Base-by-base conservation (phyloP, 2,113 vertebrate genomes). In the Cercopithecus mona region DNA sequence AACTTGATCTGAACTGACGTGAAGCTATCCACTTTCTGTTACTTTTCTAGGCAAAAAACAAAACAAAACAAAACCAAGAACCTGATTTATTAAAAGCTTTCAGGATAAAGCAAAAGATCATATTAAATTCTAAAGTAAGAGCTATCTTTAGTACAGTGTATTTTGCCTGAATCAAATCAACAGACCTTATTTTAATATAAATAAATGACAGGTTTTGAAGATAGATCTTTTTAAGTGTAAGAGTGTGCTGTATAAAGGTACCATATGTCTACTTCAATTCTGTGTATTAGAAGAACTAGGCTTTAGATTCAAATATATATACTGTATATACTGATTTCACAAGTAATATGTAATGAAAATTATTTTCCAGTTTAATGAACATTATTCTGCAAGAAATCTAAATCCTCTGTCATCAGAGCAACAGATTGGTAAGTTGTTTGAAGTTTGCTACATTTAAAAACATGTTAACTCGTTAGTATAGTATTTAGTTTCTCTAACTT, bases 381-480 rank as follows among this genome's bases (percentile, higher is more conserved):
- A 57, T 95, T 98, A 48, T 95, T 91, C 98, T 95, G 3, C 95
- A 66, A 97, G 93, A 98, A 98, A 98, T 95, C 13, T 98, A 90
- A 98, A 97, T 96, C 89, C 97, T 91, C 18, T 97, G 57, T 99
- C 98, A 48, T 98, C 98, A 76, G 98, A 97, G 8, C 98, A 98
- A 98, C 98, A 97, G 97, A 98, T 98, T 96, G 99, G 99, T 99
- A 98, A 99, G 99, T 96, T 23, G 92, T 8, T 92, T 82, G 16
- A 92, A 97, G 12, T 94, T 90, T 88, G 2, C 94, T 97, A 50
- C 88, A 0, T 93, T 32, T 96, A 86, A 92, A 96, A 94, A 68
- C n/a, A 78, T 61, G 18, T 59, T 81, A 96, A 70, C 23, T 96
- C 94, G 50, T 38, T 92, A 61, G 23, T 23, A 30, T 5, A 55